Conservation (phyloP, 1,140 invertebrate species). For the Berghia stephanieae region DNA sequence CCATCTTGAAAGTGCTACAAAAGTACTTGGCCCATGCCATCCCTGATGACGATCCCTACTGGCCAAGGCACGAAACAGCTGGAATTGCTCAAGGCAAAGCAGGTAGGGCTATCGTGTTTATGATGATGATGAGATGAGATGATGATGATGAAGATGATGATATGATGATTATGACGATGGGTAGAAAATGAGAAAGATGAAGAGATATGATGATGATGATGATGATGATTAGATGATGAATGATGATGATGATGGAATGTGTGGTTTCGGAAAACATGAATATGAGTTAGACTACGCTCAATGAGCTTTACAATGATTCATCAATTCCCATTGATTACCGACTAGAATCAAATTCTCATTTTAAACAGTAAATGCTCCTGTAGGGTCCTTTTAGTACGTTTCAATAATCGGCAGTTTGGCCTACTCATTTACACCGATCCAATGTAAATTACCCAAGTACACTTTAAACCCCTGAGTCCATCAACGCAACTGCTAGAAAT, state of each 20-base stretch:
- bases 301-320: too few species aligned
- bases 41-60: slow-evolving; percentile 42
- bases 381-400: too few species aligned
- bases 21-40: slow-evolving; percentile 42
- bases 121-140: neutral
- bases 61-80: slow-evolving; percentile 45
- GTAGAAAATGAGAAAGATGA: neutral
- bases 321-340: too few species aligned
- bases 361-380: too few species aligned
- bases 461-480: too few species aligned
- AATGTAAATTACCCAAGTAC: too few species aligned
- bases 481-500: too few species aligned
- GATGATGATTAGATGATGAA: neutral
- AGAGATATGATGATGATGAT: neutral
- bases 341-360: too few species aligned
- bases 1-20: slow-evolving; percentile 45
- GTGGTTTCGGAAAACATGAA: too few species aligned
- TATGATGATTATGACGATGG: neutral
- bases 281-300: too few species aligned
- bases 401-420: too few species aligned
- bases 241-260: neutral
- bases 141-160: slow-evolving; percentile 9
- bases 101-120: slow-evolving; percentile 37
- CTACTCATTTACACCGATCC: too few species aligned
- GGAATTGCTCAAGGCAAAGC: slow-evolving; percentile 50